Percentiles rank a stretch among this genome's conserved stretches.
These are phyloP conservation scores for Ammospiza nelsoni DNA, from an alignment of 2,113 vertebrate species.

Conservation along the genomic window DNA sequence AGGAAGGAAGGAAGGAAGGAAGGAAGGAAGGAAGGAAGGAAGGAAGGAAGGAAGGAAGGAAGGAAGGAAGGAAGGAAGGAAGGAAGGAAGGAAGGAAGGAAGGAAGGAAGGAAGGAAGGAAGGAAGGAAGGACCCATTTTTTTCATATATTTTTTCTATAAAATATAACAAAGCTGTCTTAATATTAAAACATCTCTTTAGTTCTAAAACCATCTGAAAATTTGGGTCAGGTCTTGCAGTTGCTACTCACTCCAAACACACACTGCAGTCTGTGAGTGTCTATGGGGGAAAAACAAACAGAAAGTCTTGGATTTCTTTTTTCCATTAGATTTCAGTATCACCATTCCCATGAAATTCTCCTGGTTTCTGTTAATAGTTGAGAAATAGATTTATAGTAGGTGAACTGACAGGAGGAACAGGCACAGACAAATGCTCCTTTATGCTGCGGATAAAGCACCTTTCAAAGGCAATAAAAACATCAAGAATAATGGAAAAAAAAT, in stretches of 20 bases:
- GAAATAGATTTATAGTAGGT: not conserved
- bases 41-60: too few species aligned
- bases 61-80: too few species aligned
- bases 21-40: too few species aligned
- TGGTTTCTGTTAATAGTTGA: not conserved
- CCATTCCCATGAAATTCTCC: not conserved
- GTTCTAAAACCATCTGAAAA: not conserved
- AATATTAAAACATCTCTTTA: not conserved
- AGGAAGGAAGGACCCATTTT: too few species aligned
- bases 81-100: too few species aligned
- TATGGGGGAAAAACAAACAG: not conserved
- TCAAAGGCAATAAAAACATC: conserved; percentile 34
- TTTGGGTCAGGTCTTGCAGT: not conserved
- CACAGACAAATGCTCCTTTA: not conserved
- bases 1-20: too few species aligned
- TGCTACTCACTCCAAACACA: not conserved
- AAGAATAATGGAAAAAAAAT: not conserved
- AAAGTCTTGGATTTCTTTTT: not conserved
- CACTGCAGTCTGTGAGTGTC: not conserved
- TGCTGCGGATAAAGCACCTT: not conserved
- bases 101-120: too few species aligned
- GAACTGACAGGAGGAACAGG: not conserved
- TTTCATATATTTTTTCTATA: not conserved
- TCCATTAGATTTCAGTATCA: not conserved
- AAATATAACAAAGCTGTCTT: not conserved